phyloP scores from a whole-genome alignment of 2,888 invertebrate genomes.

The Drosophila stalkeri region DNA sequence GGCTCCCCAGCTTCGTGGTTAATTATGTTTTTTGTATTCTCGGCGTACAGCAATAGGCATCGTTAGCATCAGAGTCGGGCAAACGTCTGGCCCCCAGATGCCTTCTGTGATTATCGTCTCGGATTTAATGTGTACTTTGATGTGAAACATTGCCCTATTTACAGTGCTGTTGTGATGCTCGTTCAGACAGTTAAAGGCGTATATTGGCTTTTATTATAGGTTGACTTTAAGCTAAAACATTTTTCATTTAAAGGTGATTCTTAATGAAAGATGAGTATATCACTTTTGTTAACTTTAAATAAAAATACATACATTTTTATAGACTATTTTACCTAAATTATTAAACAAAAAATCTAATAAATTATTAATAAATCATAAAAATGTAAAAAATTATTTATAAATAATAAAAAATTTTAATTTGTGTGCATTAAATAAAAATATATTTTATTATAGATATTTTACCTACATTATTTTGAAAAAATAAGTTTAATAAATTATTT shows the following conservation, averaged over 20 bases:
- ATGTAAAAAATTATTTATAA: too few relatives aligned
- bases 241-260: background rate
- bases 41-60: constrained; percentile 49
- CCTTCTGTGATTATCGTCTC: constrained; percentile 74
- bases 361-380: too few relatives aligned
- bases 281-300: too few relatives aligned
- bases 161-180: constrained; percentile 11
- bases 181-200: background rate
- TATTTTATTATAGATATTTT: too few relatives aligned
- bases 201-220: background rate
- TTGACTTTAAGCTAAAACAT: background rate
- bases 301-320: too few relatives aligned
- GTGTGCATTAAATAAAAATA: too few relatives aligned
- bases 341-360: too few relatives aligned
- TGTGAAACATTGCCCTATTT: constrained; percentile 79
- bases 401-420: too few relatives aligned
- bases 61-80: constrained; percentile 4
- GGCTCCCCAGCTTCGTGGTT: constrained; percentile 70
- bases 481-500: too few relatives aligned
- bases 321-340: too few relatives aligned
- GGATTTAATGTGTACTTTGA: constrained; percentile 79
- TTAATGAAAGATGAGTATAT: background rate
- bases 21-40: constrained; percentile 78
- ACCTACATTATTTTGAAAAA: too few relatives aligned
- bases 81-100: constrained; percentile 29